These are phyloP conservation scores for Gobio occitaniae DNA, from an alignment of 2,797 vertebrate genomes.

Conservation along the genomic window DNA sequence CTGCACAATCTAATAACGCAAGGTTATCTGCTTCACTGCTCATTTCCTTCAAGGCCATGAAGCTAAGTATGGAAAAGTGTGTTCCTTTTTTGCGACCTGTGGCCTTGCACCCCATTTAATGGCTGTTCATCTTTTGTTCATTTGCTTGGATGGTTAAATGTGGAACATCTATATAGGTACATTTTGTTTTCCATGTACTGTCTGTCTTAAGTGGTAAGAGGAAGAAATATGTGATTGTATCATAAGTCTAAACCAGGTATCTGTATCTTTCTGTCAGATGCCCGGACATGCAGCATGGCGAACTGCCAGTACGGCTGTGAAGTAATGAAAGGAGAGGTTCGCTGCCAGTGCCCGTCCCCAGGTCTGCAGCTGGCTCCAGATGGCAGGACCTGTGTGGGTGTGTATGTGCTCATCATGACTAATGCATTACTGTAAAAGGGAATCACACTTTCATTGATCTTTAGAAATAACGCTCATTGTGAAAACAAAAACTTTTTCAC, in stretches of 20 bases:
- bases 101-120: slow-evolving; percentile 4
- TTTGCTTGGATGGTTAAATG: not conserved
- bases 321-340: slow-evolving; percentile 91
- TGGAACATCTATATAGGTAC: not conserved
- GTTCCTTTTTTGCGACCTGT: slow-evolving; percentile 2
- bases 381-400: slow-evolving; percentile 94
- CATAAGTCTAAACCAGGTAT: not conserved
- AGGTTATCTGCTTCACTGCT: slow-evolving; percentile 65
- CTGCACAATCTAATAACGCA: slow-evolving; percentile 70
- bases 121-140: not conserved
- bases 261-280: slow-evolving; percentile 75
- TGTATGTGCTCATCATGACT: slow-evolving; percentile 73
- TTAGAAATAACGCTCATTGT: not conserved
- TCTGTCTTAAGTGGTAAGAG: not conserved
- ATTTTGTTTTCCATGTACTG: not conserved
- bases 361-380: slow-evolving; percentile 93
- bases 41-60: slow-evolving; percentile 66
- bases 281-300: slow-evolving; percentile 90
- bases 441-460: not conserved
- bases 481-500: not conserved
- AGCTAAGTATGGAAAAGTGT: slow-evolving; percentile 25
- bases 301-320: slow-evolving; percentile 99
- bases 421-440: not conserved
- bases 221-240: not conserved
- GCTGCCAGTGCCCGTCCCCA: slow-evolving; percentile 94